A percentile compares a stretch with the other conserved stretches of the same genome.
Evolutionary conservation across 2,888 invertebrate genomes (phyloP).

Genomic region (Cancer borealis): DNA sequence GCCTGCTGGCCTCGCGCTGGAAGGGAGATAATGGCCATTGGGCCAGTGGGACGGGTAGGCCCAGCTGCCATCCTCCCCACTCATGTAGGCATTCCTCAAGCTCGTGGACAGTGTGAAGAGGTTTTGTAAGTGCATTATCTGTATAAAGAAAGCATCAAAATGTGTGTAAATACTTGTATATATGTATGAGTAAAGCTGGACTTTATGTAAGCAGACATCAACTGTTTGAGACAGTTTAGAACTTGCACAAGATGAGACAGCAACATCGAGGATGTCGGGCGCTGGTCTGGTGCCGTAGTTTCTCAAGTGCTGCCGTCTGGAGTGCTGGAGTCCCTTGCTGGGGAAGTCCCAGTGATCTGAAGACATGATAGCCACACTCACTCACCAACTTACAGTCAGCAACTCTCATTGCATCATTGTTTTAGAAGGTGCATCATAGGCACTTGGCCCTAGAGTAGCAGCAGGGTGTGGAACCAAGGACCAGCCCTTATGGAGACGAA

Average conservation of each 20-base stretch:
- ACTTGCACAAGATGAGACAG: conserved; percentile 45
- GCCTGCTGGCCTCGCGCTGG: conserved; percentile 53
- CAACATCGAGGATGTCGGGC: conserved; percentile 36
- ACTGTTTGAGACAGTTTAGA: conserved; percentile 14
- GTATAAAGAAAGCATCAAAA: conserved; percentile 11
- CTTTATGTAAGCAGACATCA: conserved; percentile 16
- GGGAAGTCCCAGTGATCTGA: conserved; percentile 7
- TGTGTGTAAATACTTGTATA: conserved; percentile 20
- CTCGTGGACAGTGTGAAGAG: neutral
- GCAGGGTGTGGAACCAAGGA: neutral
- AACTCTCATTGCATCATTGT: neutral
- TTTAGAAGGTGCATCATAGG: neutral
- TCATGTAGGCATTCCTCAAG: conserved; percentile 43
- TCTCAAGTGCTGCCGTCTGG: conserved; percentile 64
- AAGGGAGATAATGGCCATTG: conserved; percentile 64
- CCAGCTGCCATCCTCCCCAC: neutral
- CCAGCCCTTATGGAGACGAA: neutral
- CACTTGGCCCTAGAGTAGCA: neutral
- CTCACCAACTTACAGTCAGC: neutral
- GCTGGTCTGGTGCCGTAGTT: conserved; percentile 68
- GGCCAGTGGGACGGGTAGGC: conserved; percentile 17
- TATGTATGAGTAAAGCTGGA: conserved; percentile 21
- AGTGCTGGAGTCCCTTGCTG: conserved; percentile 44
- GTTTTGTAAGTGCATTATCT: conserved; percentile 23
- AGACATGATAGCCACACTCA: neutral